These are phyloP conservation scores for Microplitis mediator DNA, from an alignment of 1,140 invertebrate species.

Conservation along the genomic window DNA sequence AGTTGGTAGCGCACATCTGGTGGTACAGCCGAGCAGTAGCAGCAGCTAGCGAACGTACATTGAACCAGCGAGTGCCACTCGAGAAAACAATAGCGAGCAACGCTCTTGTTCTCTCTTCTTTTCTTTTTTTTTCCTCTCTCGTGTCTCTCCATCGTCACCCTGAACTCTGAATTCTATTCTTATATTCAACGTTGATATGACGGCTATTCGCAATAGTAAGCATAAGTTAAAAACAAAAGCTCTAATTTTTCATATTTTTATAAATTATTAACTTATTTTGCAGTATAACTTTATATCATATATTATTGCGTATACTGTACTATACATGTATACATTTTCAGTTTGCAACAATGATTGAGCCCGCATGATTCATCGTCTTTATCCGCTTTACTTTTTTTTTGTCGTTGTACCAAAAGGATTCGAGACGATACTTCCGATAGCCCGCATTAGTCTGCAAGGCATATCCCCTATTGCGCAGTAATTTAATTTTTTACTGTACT, in stretches of 20 bases:
- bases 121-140: slow-evolving; percentile 22
- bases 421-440: slow-evolving; percentile 53
- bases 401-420: slow-evolving; percentile 28
- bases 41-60: slow-evolving; percentile 47
- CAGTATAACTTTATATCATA: not conserved
- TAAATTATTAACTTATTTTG: not conserved
- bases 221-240: not conserved
- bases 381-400: not conserved
- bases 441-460: slow-evolving; percentile 45
- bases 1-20: slow-evolving; percentile 53
- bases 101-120: slow-evolving; percentile 50
- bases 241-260: not conserved
- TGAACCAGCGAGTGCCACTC: slow-evolving; percentile 62
- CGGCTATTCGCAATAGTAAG: not conserved
- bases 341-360: slow-evolving; percentile 1
- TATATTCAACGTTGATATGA: not conserved
- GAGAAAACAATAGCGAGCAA: slow-evolving; percentile 62
- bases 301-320: not conserved
- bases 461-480: not conserved
- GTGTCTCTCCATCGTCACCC: slow-evolving; percentile 48
- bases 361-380: slow-evolving; percentile 33
- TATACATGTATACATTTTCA: not conserved
- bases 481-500: not conserved
- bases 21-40: slow-evolving; percentile 45
- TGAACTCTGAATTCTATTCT: slow-evolving; percentile 53